Evolutionary conservation across 2,113 vertebrate species (phyloP), one percentile per base, ranked within the genome.

Genomic region (Holacanthus passer): DNA sequence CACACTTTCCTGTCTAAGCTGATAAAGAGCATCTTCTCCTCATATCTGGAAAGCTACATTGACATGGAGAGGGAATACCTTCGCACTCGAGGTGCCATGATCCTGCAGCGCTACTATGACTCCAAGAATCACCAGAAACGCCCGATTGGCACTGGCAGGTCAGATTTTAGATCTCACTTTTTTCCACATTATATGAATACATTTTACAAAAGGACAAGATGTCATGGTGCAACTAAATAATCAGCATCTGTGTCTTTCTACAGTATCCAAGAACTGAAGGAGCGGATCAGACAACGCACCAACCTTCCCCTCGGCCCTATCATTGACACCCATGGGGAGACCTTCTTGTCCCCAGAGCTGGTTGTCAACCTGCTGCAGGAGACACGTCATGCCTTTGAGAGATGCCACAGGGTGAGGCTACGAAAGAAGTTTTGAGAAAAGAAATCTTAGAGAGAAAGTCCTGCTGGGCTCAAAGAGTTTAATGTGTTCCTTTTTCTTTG

Each of bases 121-220:
- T 99, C 98, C 64, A 99, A 99, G 96, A 98, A 99, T 92, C 98
- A 99, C 95, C 98, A 99, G 80, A 99, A 99, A 94, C 97, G 98
- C 70, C 93, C 96, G 10, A 95, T 99, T 81, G 98, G 97, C 80
- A 95, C 96, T 37, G 97, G 98, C 94, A 98, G 98, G 98, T 99
- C 85, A 93, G 97, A 82, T 19, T 39, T 9, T 1, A 4, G 27
- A 47, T 27, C n/a, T 37, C 5, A 16, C 1, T 53, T 24, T 19
- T 60, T 50, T 12, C 19, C 7, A 17, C 2, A 77, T 52, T 17
- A 32, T 58, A 29, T 58, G 1, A 64, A 63, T 53, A 20, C 27
- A 4, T 45, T 65, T 37, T 47, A 12, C 19, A 14, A 16, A 73
- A 68, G 6, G 10, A 66, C 17, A 58, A n/a, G n/a, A 52, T 35